Conservation (phyloP, 2,797 vertebrate genomes). For the Rhinella marina region DNA sequence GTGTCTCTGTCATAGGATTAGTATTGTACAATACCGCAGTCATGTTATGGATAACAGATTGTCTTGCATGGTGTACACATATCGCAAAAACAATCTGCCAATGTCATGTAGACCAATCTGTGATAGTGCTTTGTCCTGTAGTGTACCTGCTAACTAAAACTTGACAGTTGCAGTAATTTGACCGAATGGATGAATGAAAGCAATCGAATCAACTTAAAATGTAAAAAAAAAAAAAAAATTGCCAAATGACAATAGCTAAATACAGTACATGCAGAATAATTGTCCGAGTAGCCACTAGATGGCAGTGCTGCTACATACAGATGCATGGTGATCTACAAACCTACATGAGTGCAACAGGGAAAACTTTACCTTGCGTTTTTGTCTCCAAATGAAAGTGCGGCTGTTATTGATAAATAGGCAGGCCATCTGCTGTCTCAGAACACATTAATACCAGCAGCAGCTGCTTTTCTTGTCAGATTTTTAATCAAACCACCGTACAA, state of each 20-base stretch:
- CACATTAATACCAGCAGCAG: conserved; percentile 87
- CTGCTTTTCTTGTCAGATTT: conserved; percentile 86
- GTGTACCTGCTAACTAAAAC: neutral
- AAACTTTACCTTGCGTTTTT: conserved; percentile 55
- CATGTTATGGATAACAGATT: neutral
- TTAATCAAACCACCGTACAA: conserved; percentile 82
- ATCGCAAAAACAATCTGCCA: neutral
- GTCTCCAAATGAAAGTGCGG: conserved; percentile 64
- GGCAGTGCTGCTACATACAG: conserved; percentile 26
- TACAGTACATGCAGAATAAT: neutral
- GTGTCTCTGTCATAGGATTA: too few species aligned
- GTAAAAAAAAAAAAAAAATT: neutral
- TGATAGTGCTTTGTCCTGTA: neutral
- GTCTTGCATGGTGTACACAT: neutral
- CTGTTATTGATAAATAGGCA: conserved; percentile 81
- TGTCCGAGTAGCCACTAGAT: conserved; percentile 28
- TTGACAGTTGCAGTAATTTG: neutral
- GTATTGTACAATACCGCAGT: neutral
- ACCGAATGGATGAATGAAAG: neutral
- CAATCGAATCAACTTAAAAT: neutral
- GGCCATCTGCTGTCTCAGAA: conserved; percentile 79
- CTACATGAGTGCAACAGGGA: conserved; percentile 26
- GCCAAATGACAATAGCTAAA: neutral
- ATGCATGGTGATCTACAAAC: neutral
- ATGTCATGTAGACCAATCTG: neutral